Evolutionary conservation across 1,140 invertebrate species (phyloP), one percentile per base, ranked within the genome.

Genomic region (Sweltsa coloradensis): DNA sequence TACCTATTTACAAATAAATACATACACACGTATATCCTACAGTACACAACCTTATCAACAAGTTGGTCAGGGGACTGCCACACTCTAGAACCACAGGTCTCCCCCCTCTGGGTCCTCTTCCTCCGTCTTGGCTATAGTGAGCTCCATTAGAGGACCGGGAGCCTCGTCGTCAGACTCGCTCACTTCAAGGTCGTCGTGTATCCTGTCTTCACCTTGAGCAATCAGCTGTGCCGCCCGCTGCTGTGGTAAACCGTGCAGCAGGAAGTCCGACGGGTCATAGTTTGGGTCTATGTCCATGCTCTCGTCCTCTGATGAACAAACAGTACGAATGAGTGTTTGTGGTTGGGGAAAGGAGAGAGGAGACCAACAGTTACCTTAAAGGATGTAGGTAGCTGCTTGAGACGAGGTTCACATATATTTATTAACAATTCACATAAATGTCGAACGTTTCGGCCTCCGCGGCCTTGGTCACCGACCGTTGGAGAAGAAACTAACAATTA

Each of bases 261-360:
- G 60, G 55, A 89, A 88, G 59, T 88, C 86, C 1, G 85, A 86
- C 9, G 86, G 85, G 68, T 90, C 87, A 62, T 91, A 91, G 58
- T 83, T 85, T 6, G 83, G 80, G 70, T 88, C 83, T 6, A 89
- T 79, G 53, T 84, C 81, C 67, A 85, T 77, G 47, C 78, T 80
- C 55, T 86, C 83, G 52, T 89, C 85, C 76, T 54, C 9, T 59
- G 62, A 45, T 34, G 24, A 46, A n/a, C n/a, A n/a, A n/a, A n/a
- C n/a, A n/a, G n/a, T n/a, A n/a, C n/a, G n/a, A n/a, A n/a, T 31
- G 29, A 11, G 29, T 31, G 11, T 11, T 16, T 31, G 29, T 31
- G 29, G 16, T 31, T 11, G 29, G 29, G 11, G 29, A 16, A 11
- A 31, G 11, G 29, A 11, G 11, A 31, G 29, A 31, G 11, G 29